Evolutionary conservation across 2,113 vertebrate species (phyloP).

Genomic region (Donacobius atricapilla): DNA sequence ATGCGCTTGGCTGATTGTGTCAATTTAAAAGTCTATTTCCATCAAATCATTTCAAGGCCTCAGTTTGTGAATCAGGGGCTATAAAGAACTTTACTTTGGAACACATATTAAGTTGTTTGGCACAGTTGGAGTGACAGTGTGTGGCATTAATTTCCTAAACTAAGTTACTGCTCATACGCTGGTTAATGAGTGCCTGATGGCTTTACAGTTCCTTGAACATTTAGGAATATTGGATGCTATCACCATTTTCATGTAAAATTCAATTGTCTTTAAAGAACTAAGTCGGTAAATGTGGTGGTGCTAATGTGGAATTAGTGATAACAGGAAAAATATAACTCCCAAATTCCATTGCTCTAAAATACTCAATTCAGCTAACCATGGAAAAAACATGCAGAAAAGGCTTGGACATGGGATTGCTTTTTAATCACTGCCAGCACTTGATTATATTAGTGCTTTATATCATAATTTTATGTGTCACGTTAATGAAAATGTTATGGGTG

Average conservation of each 20-base stretch:
- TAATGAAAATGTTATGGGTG: background rate
- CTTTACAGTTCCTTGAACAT: background rate
- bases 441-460: background rate
- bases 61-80: background rate
- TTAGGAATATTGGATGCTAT: background rate
- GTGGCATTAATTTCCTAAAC: background rate
- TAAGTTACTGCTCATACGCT: background rate
- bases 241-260: background rate
- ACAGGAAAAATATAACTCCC: background rate
- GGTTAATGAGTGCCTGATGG: background rate
- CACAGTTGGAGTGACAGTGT: background rate
- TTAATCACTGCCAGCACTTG: background rate
- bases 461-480: background rate
- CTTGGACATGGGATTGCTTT: background rate
- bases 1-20: background rate
- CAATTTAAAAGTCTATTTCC: background rate
- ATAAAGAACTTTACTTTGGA: background rate
- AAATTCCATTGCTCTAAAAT: background rate
- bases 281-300: background rate
- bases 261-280: background rate
- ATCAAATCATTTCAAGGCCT: background rate
- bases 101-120: background rate
- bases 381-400: background rate
- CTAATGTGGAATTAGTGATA: background rate
- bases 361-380: background rate